Evolutionary conservation across 1,140 invertebrate genomes (phyloP), one percentile per base, ranked within the genome.

Genomic region (Brachionus manjavacas): DNA sequence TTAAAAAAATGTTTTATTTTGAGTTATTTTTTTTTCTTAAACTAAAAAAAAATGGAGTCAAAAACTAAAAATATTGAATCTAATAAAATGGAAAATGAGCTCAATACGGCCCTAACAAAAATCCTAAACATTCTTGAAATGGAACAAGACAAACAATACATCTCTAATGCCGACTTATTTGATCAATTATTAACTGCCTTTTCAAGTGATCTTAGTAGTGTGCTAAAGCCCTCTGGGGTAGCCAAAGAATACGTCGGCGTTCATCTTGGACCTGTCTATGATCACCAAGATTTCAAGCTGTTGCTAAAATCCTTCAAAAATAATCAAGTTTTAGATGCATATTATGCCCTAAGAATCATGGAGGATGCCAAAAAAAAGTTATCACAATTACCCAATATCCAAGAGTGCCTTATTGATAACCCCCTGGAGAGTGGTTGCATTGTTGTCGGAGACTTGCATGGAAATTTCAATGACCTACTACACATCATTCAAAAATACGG

Each of bases 391-490:
- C 9, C 72, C 20, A 76, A 76, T n/a, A 76, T 76, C 41, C 39
- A 49, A 76, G 72, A 76, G 25, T 76, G 72, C n/a, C 9, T 49
- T 14, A 76, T 76, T 23, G 41, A 76, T 4, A 25, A 76, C 49
- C 72, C 72, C 6, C 28, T 76, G 11, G 72, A 76, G 31, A 23
- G 41, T 23, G 72, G 72, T 4, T 76, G 72, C 20, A 76, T 76
- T 12, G 16, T 84, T n/a, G 46, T 84, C 25, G 83, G 83, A 60
- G 83, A 84, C 23, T 60, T 84, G 55, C 68, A 76, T 31, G 83
- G 83, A n/a, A 28, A 41, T 43, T 60, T 84, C 23, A 64, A 72
- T 28, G 83, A 84, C 39, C 23, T 84, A 11, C 9, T 43, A 4
- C 43, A 55, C 16, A 76, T 84, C 16, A 46, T 74, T 39, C 23